phyloP scores from a whole-genome alignment of 1,140 invertebrate species.

The Drosophila paulistorum region DNA sequence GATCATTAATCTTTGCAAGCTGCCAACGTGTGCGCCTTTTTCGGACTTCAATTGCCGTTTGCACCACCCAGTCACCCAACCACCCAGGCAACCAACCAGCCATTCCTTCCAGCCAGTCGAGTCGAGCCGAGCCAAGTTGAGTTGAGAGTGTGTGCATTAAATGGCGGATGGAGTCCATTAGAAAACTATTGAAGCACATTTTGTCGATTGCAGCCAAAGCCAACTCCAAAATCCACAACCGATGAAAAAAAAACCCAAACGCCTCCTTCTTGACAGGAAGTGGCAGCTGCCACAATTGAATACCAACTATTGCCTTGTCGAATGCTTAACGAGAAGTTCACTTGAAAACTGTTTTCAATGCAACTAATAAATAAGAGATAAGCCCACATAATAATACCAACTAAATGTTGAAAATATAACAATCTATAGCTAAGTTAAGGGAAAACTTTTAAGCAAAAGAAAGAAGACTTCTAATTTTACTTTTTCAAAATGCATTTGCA shows the following conservation, averaged over 20 bases:
- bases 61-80: slow-evolving; percentile 11
- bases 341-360: slow-evolving; percentile 4
- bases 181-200: slow-evolving; percentile 80
- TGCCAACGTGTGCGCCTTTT: slow-evolving; percentile 77
- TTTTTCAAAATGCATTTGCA: no score
- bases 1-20: slow-evolving; percentile 80
- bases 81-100: slow-evolving; percentile 7
- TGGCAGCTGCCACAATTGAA: slow-evolving; percentile 69
- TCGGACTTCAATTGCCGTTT: slow-evolving; percentile 70
- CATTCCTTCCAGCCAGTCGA: slow-evolving; percentile 8
- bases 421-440: neutral
- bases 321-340: neutral
- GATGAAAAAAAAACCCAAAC: neutral
- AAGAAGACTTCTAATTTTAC: no score
- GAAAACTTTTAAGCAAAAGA: no score
- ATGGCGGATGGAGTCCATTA: slow-evolving; percentile 79
- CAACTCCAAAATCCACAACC: slow-evolving; percentile 53
- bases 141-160: slow-evolving; percentile 64
- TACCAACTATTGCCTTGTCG: slow-evolving; percentile 22
- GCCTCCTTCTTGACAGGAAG: slow-evolving; percentile 62
- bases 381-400: neutral
- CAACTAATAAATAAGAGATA: slow-evolving; percentile 7
- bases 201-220: slow-evolving; percentile 73
- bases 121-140: neutral
- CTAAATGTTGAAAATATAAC: no score